Evolutionary conservation across 2,888 invertebrate species (phyloP), one percentile per base, ranked within the genome.

Genomic region (Nymphalis c-album): DNA sequence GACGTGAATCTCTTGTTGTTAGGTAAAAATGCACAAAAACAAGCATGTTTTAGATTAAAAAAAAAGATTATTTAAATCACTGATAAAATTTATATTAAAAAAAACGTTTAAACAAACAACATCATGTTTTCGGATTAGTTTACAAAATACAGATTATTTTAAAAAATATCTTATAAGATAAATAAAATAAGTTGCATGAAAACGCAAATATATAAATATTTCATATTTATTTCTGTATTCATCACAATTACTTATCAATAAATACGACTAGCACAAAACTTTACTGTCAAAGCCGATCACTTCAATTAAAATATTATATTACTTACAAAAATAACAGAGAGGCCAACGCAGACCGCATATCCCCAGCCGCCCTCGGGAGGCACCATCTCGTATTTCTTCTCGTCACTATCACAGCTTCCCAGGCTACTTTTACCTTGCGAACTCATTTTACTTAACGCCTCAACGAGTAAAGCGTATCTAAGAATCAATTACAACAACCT

Each of bases 281-380:
- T 51, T 1, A 51, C 48, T 48, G 5, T 7, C 8, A 51, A 51
- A 51, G 6, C 13, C 20, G 6, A 31, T 31, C 17, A 26, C 35
- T 35, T 40, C 3, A n/a, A 57, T 1, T 18, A 57, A 57, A n/a
- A 35, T 18, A 64, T 55, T 26, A 66, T 55, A 70, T 68, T 80
- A 94, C 94, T 94, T 88, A 95, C 95, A 80, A 94, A 95, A 75
- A 94, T 94, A 53, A 95, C 82, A 64, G 94, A 94, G 66, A 95
- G 88, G 7, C 95, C 95, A 26, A 95, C 73, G 63, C 95, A 94
- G 60, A 96, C 93, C 71, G 94, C 84, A 86, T 95, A 95, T 0
- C 95, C 96, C 95, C 95, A 96, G 0, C 95, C 95, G 2, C 96
- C 96, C 74, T 95, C 95, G 0, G 95, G 95, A 2, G 95, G 91